Evolutionary conservation across 2,888 invertebrate genomes (phyloP).

Genomic region (Mythimna albipuncta): DNA sequence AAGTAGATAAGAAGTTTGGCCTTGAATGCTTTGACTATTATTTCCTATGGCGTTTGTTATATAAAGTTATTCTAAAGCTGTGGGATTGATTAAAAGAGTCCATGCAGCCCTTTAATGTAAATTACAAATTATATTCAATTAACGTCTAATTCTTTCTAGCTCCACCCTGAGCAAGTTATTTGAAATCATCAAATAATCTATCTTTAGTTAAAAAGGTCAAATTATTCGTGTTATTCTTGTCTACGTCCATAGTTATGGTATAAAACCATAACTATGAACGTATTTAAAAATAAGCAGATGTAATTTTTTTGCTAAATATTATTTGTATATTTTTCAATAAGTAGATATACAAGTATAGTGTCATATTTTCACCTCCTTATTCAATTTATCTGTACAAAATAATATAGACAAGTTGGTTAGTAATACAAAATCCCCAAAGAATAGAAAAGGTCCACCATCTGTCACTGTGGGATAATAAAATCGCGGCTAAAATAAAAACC

Average conservation of each 20-base stretch:
- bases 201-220: too few species aligned
- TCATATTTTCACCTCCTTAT: conserved; percentile 29
- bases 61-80: background rate
- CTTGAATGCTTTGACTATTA: too few species aligned
- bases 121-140: too few species aligned
- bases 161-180: too few species aligned
- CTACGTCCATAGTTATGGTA: too few species aligned
- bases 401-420: conserved; percentile 40
- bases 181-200: too few species aligned
- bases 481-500: conserved; percentile 38
- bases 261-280: background rate
- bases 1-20: background rate
- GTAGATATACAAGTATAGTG: background rate
- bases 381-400: conserved; percentile 39
- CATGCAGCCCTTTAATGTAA: too few species aligned
- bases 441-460: conserved; percentile 49
- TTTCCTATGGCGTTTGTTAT: background rate
- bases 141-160: too few species aligned
- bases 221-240: too few species aligned
- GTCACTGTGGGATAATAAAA: conserved; percentile 58
- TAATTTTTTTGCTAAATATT: background rate
- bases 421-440: conserved; percentile 47
- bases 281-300: background rate
- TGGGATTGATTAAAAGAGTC: too few species aligned
- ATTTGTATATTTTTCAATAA: background rate